phyloP scores from a whole-genome alignment of 2,797 vertebrate species.

The Falco berigora region DNA sequence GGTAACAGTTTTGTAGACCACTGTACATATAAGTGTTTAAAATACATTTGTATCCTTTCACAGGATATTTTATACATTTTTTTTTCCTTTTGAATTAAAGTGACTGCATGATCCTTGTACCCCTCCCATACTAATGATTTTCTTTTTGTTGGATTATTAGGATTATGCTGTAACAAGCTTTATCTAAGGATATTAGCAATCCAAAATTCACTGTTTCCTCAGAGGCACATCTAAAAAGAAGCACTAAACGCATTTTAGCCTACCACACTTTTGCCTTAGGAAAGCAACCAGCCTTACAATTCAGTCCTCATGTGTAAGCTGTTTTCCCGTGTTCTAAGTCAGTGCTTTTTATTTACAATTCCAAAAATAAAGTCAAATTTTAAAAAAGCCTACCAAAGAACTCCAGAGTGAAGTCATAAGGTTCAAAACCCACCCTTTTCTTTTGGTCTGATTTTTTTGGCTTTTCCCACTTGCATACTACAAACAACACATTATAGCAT shows the following conservation, averaged over 20 bases:
- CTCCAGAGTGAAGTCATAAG: neutral
- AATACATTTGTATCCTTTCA: neutral
- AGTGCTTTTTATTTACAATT: neutral
- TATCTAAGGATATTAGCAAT: neutral
- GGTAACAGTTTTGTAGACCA: neutral
- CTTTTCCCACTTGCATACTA: neutral
- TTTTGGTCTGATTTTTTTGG: fast-evolving
- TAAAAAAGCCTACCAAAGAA: neutral
- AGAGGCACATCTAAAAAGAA: neutral
- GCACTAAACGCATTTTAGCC: fast-evolving
- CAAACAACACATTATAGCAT: neutral
- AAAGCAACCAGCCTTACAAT: neutral
- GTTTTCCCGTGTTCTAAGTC: neutral
- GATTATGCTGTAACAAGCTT: neutral
- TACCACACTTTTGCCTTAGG: neutral
- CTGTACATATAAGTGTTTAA: neutral
- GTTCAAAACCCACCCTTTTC: neutral
- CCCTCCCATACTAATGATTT: neutral
- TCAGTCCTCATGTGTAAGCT: neutral
- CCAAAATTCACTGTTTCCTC: neutral
- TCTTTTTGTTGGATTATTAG: neutral
- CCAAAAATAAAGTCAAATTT: neutral
- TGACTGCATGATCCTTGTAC: neutral
- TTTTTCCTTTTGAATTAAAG: neutral
- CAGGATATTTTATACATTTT: neutral